These are phyloP conservation scores for Leptinotarsa juncta DNA, from an alignment of 2,888 invertebrate genomes.

Conservation along the genomic window DNA sequence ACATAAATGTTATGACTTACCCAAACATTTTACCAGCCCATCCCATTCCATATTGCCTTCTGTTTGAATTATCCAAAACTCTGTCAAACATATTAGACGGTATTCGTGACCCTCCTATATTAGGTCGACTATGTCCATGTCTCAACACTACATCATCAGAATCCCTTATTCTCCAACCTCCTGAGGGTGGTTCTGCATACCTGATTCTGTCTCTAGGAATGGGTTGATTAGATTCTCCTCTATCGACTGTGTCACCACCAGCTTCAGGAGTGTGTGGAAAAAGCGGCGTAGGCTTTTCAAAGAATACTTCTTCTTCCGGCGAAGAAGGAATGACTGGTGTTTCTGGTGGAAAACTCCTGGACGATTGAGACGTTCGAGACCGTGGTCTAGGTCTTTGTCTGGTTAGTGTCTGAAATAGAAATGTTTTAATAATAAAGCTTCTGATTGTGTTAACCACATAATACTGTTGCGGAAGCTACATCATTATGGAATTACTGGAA, in stretches of 20 bases:
- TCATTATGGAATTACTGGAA: too few species aligned
- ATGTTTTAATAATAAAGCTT: too few species aligned
- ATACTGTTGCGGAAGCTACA: too few species aligned
- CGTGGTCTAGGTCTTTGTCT: slow-evolving; percentile 72
- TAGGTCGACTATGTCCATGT: slow-evolving; percentile 56
- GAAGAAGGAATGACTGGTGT: slow-evolving; percentile 50
- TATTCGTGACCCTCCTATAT: slow-evolving; percentile 76
- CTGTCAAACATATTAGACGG: slow-evolving; percentile 84
- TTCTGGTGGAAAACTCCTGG: slow-evolving; percentile 77
- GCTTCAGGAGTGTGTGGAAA: slow-evolving; percentile 62
- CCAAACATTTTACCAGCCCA: slow-evolving; percentile 83
- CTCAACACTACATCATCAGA: slow-evolving; percentile 63
- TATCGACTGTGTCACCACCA: slow-evolving; percentile 53
- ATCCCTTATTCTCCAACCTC: slow-evolving; percentile 65
- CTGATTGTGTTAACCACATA: too few species aligned
- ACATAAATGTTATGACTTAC: slow-evolving; percentile 62
- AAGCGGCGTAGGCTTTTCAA: slow-evolving; percentile 68
- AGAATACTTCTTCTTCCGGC: slow-evolving; percentile 70
- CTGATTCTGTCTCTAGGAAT: slow-evolving; percentile 36
- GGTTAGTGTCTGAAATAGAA: slow-evolving; percentile 69
- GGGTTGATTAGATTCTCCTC: slow-evolving; percentile 44
- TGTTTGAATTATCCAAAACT: slow-evolving; percentile 90
- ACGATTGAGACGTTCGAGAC: slow-evolving; percentile 74
- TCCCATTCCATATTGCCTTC: slow-evolving; percentile 87
- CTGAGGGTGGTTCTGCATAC: slow-evolving; percentile 28